Evolutionary conservation across 1,140 invertebrate species (phyloP).

Genomic region (Araneus ventricosus): DNA sequence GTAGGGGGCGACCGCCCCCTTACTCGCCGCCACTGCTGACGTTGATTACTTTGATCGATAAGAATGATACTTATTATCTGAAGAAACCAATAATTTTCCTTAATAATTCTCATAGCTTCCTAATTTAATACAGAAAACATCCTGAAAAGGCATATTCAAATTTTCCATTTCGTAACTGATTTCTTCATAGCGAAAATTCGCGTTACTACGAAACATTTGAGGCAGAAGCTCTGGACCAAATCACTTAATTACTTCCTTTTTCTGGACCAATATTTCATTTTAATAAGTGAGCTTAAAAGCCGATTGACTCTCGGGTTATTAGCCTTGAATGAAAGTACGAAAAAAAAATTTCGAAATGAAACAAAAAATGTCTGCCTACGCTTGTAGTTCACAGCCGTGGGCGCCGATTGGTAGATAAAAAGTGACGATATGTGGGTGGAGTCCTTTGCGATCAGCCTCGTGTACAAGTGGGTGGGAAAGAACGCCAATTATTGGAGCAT

Average conservation of each 20-base stretch:
- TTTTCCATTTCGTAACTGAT: too few species aligned
- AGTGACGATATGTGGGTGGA: slow-evolving; percentile 71
- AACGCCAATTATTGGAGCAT: slow-evolving; percentile 72
- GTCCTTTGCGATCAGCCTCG: slow-evolving; percentile 31
- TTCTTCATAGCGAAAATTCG: too few species aligned
- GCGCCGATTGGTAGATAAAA: slow-evolving; percentile 65
- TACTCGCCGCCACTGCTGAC: too few species aligned
- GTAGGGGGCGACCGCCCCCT: too few species aligned
- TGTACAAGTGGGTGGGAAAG: slow-evolving; percentile 64
- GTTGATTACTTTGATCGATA: too few species aligned
- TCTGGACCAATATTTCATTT: slow-evolving; percentile 26
- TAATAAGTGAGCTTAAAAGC: not conserved
- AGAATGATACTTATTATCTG: too few species aligned
- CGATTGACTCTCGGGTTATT: slow-evolving; percentile 46
- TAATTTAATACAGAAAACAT: too few species aligned
- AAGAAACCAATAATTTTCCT: too few species aligned
- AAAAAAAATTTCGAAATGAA: slow-evolving; percentile 25
- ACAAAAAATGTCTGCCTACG: slow-evolving; percentile 51
- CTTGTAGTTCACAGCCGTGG: slow-evolving; percentile 62
- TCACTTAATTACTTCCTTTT: slow-evolving; percentile 13
- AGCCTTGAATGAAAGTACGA: slow-evolving; percentile 60
- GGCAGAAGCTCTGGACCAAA: not conserved
- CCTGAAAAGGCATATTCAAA: too few species aligned
- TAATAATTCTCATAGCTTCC: too few species aligned
- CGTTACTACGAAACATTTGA: too few species aligned